Evolutionary conservation across 2,888 invertebrate genomes (phyloP).

Genomic region (Plebejus melissa): DNA sequence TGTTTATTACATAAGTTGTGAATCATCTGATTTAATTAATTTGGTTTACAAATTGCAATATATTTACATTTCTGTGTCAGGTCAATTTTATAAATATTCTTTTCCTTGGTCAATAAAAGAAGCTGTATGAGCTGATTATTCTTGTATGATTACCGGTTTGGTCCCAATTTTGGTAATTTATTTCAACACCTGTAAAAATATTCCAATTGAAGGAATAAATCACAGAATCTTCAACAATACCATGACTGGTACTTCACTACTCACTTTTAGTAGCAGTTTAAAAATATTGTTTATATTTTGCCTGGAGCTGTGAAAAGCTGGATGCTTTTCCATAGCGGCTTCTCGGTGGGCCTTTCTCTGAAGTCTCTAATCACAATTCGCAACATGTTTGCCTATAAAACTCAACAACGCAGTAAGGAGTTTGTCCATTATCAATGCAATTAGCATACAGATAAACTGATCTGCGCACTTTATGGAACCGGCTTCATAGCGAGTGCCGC

Average conservation of each 20-base stretch:
- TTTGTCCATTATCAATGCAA: slow-evolving; percentile 35
- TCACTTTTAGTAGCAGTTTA: background rate
- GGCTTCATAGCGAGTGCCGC: slow-evolving; percentile 28
- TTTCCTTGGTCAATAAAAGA: background rate
- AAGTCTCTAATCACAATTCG: slow-evolving; percentile 1
- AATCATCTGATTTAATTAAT: background rate
- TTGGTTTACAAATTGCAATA: background rate
- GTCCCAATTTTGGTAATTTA: background rate
- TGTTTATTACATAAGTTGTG: slow-evolving; percentile 5
- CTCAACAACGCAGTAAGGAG: slow-evolving; percentile 38
- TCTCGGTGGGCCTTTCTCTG: slow-evolving; percentile 2
- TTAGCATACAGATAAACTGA: slow-evolving; percentile 37
- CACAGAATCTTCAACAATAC: background rate
- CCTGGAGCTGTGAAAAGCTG: slow-evolving; percentile 3
- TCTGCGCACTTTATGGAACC: slow-evolving; percentile 30
- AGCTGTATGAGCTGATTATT: background rate
- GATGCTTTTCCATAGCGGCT: background rate
- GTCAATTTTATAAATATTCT: slow-evolving; percentile 1
- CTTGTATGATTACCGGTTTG: background rate
- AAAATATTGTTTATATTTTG: background rate
- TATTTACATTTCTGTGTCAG: background rate
- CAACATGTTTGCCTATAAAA: slow-evolving; percentile 25
- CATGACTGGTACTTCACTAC: background rate
- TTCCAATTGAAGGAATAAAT: background rate
- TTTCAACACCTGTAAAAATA: background rate